These are phyloP conservation scores for Cepaea nemoralis DNA, from an alignment of 1,140 invertebrate genomes.

Conservation along the genomic window DNA sequence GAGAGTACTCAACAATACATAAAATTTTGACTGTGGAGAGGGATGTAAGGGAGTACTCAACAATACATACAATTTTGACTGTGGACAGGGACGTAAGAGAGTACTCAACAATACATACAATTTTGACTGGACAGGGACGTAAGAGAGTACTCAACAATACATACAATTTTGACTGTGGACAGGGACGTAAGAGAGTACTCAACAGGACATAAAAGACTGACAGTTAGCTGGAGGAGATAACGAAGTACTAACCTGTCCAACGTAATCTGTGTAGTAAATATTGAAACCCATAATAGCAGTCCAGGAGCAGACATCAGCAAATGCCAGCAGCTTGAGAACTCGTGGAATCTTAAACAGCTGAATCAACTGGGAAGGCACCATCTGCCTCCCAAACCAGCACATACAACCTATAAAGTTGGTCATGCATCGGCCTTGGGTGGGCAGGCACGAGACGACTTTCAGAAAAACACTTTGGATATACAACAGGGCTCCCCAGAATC, in stretches of 20 bases:
- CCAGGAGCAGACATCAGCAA: slow-evolving; percentile 70
- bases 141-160: no score
- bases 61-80: no score
- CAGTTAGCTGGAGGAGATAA: neutral
- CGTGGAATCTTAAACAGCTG: slow-evolving; percentile 65
- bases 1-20: no score
- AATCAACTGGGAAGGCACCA: slow-evolving; percentile 60
- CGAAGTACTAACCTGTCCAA: slow-evolving; percentile 67
- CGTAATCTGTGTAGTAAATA: slow-evolving; percentile 75
- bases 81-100: no score
- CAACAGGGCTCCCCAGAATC: neutral
- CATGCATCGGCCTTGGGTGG: slow-evolving; percentile 5
- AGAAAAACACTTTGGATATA: neutral
- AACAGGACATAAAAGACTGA: neutral
- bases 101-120: no score
- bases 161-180: no score
- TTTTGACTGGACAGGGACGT: no score
- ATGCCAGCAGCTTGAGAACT: slow-evolving; percentile 67
- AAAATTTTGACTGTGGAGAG: no score
- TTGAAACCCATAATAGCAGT: slow-evolving; percentile 74
- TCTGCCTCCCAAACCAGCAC: slow-evolving; percentile 19
- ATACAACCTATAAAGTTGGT: slow-evolving; percentile 23
- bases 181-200: no score
- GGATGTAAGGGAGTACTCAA: no score
- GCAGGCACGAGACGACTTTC: neutral